Percentiles rank a stretch among this genome's conserved stretches.
Conservation (phyloP, 1,140 invertebrate genomes). For the Drosophila truncata region DNA sequence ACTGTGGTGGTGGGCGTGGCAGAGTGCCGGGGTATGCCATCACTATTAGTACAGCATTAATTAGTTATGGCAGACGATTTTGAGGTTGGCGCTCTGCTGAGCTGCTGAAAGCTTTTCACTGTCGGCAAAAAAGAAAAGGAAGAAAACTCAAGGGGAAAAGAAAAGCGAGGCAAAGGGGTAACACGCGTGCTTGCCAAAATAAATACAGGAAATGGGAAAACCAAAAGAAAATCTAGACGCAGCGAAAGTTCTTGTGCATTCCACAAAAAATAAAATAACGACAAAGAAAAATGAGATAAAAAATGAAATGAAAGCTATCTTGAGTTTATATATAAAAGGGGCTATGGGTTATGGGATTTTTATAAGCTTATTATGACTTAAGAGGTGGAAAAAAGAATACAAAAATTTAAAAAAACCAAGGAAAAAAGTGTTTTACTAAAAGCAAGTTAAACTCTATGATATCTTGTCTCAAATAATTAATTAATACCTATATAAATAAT, state of each 20-base stretch:
- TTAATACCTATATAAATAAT: neutral
- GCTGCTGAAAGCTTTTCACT: constrained; percentile 83
- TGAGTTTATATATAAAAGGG: neutral
- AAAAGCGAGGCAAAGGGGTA: neutral
- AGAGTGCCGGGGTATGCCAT: constrained; percentile 45
- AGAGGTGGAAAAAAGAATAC: neutral
- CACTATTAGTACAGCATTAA: constrained; percentile 84
- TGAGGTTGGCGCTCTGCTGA: constrained; percentile 72
- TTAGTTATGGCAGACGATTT: constrained; percentile 85
- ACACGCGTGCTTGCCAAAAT: constrained; percentile 17
- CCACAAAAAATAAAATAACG: neutral
- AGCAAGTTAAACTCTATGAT: neutral
- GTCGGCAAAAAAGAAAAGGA: constrained; percentile 33
- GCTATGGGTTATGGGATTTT: neutral
- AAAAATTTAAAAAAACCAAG: neutral
- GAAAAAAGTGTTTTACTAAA: too few species aligned
- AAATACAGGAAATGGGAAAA: constrained; percentile 54
- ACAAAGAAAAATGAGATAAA: neutral
- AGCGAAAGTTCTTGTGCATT: constrained; percentile 33
- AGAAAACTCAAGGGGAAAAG: neutral
- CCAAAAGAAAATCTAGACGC: constrained; percentile 41
- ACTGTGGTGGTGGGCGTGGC: constrained; percentile 16
- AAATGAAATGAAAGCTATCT: too few species aligned
- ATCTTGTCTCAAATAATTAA: neutral
- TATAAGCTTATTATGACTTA: neutral